A percentile compares a stretch with the other conserved stretches of the same genome.
These are phyloP conservation scores for Hypotaenidia okinawae DNA, from an alignment of 2,797 vertebrate species.

Conservation along the genomic window DNA sequence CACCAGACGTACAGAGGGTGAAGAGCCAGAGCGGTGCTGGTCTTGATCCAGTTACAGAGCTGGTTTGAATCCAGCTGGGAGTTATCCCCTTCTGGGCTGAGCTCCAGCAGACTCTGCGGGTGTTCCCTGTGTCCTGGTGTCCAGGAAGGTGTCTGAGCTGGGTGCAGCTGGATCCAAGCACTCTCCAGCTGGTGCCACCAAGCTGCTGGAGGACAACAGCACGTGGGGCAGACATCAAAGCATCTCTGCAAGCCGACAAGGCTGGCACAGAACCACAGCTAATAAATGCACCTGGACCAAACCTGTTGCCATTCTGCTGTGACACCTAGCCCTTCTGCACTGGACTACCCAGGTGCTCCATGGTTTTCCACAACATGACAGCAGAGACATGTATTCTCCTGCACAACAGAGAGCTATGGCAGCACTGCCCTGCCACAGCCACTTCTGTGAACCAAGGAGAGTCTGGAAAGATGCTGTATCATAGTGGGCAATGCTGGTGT, in stretches of 20 bases:
- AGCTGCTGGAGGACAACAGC: background rate
- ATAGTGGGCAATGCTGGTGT: accelerated
- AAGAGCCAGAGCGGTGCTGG: background rate
- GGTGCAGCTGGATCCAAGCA: background rate
- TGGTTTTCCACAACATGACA: background rate
- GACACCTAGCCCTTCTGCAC: background rate
- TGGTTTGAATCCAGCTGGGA: constrained; percentile 2
- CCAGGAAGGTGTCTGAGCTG: background rate
- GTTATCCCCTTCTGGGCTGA: background rate
- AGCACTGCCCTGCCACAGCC: background rate
- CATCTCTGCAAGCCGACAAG: background rate
- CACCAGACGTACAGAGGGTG: background rate
- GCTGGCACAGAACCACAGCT: background rate
- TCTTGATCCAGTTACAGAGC: background rate
- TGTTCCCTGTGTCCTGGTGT: background rate
- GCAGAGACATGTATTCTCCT: background rate
- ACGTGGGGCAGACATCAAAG: background rate
- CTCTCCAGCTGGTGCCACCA: background rate
- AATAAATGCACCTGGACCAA: background rate
- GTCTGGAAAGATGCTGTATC: background rate
- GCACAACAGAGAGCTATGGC: background rate
- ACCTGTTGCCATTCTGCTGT: background rate
- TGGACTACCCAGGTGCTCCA: background rate
- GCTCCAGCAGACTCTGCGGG: background rate
- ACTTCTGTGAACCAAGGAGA: accelerated